Base-by-base conservation (phyloP, 2,888 invertebrate species). In the Rhagophthalmus giganteus region DNA sequence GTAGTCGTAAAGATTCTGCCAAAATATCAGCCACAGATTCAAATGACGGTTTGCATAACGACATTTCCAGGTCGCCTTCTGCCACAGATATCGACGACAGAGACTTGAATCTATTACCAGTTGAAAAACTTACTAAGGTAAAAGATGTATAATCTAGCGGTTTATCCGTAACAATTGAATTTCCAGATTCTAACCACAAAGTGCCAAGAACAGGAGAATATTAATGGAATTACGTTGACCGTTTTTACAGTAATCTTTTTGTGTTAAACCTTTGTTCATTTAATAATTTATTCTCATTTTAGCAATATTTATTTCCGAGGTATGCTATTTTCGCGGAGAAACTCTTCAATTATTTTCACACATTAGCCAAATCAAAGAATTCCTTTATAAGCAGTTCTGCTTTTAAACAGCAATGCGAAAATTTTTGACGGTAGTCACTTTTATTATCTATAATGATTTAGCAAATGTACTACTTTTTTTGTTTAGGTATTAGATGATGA, bases 261-360 rank as follows among this genome's bases (percentile, higher is more conserved):
- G 20, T 26, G 13, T 74, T 40, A n/a, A 13, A n/a, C 14, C 9
- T 9, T 3, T 2, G 2, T 7, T 3, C 11, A 8, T 26, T 10
- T 12, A 11, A 11, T 16, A 27, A 1, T 37, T 40, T 40, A 31
- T 55, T 58, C 57, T 56, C 42, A 59, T 72, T 74, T 30, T 76
- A 87, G 85, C 81, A 82, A 63, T 87, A 87, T 74, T 77, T 92
- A 57, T 90, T 91, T 73, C 88, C 90, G n/a, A 81, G 82, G 69
- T 88, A 90, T 71, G 80, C 83, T 1, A 83, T 87, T 59, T 77
- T 90, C 62, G 88, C 85, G 1, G 78, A 81, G 9, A 83, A 84
- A 61, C 77, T 90, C 54, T 91, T 82, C 71, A 74, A 75, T 47
- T 80, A 84, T 70, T 77, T 90, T 57, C 84, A 83, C 65, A 70